Conservation (phyloP, 2,888 invertebrate species). For the Drosophila histrio region DNA sequence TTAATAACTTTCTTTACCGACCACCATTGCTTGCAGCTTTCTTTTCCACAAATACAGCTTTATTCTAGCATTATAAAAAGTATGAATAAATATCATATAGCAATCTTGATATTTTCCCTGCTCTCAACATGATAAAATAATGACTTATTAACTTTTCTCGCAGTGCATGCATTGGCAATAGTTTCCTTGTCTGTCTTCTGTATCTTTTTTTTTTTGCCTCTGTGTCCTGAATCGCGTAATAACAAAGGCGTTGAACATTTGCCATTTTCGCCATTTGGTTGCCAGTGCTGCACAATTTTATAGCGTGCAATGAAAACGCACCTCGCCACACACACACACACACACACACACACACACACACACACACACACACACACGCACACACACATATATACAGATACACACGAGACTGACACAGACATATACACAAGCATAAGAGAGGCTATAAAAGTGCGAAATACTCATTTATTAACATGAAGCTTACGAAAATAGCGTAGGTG, state of each 20-base stretch:
- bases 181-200: slow-evolving; percentile 14
- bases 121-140: too few species aligned
- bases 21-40: too few species aligned
- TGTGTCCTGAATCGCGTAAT: slow-evolving; percentile 41
- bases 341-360: not conserved
- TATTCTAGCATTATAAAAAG: not conserved
- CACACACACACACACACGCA: not conserved
- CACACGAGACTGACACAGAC: not conserved
- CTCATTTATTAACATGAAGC: slow-evolving; percentile 71
- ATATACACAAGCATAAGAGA: slow-evolving; percentile 17
- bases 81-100: too few species aligned
- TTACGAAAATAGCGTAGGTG: slow-evolving; percentile 66
- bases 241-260: slow-evolving; percentile 62
- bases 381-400: not conserved
- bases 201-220: slow-evolving; percentile 2
- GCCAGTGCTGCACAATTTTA: slow-evolving; percentile 63
- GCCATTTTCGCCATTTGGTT: slow-evolving; percentile 49
- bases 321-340: slow-evolving; percentile 31
- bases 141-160: too few species aligned
- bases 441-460: slow-evolving; percentile 66
- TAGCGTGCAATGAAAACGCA: slow-evolving; percentile 64
- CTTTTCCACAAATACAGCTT: too few species aligned
- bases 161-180: slow-evolving; percentile 48
- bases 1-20: too few species aligned
- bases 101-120: not conserved